Evolutionary conservation across 2,888 invertebrate species (phyloP), one percentile per base, ranked within the genome.

Genomic region (Carterocephalus palaemon): DNA sequence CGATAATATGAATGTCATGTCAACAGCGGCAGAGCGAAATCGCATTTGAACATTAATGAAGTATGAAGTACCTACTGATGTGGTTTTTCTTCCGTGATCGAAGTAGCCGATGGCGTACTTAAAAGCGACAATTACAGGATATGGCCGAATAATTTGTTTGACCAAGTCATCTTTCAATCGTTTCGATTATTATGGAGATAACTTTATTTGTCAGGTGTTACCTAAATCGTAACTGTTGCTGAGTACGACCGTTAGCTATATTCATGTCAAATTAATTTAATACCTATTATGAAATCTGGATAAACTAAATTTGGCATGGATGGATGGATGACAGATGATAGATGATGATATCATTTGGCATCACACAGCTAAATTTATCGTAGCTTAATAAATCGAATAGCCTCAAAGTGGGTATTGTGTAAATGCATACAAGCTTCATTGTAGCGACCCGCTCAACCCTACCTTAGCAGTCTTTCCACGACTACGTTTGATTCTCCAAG

Each of bases 371-470:
- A 71, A 82, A 73, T 54, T 61, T 73, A 76, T 74, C 75, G 28
- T 37, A 45, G 37, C 24, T 32, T 45, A 45, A 45, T 75, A 76
- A 77, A 59, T 59, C 59, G 63, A 56, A 67, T 71, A 76, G 71
- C 70, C 65, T 75, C 68, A 67, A 62, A 68, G 64, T 65, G 62
- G 62, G 68, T 71, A 64, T 57, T 48, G 54, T 59, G 37, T 70
- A 76, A 81, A 82, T 82, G 81, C 80, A 67, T 70, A 68, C 68
- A 80, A 81, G 82, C 79, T 58, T 71, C 65, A 67, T 57, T 60
- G 48, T 62, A 63, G 39, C 39, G 36, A 29, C 7, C 36, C 42
- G 36, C 15, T 47, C n/a, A n/a, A n/a, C 16, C 13, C 7, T 10
- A n/a, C 9, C 8, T 2, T 7, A 8, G 7, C 7, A 13, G 5